A percentile compares a stretch with the other conserved stretches of the same genome.
Conservation (phyloP, 2,113 vertebrate genomes). For the Sterrhoptilus dennistouni region DNA sequence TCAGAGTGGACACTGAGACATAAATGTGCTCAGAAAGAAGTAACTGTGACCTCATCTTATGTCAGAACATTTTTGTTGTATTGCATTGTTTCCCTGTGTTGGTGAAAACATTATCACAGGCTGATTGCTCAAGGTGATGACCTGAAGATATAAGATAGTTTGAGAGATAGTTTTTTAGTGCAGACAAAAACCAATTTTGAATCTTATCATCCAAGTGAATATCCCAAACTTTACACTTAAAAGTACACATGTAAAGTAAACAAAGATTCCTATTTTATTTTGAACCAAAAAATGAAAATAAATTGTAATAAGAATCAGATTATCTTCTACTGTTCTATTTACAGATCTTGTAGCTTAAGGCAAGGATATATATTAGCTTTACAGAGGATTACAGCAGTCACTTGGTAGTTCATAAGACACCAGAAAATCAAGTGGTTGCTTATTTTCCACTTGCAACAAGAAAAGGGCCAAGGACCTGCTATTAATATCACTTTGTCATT, state of each 20-base stretch:
- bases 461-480: background rate
- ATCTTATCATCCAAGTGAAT: background rate
- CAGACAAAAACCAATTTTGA: background rate
- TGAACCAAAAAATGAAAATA: background rate
- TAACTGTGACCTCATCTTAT: background rate
- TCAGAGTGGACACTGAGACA: background rate
- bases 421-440: background rate
- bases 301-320: background rate
- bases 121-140: background rate
- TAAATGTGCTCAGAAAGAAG: background rate
- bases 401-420: background rate
- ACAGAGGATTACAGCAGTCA: background rate
- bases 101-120: background rate
- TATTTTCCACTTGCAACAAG: background rate
- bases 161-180: background rate
- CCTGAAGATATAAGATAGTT: background rate
- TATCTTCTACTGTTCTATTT: background rate
- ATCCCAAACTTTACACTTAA: background rate
- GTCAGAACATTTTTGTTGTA: constrained; percentile 10
- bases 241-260: background rate
- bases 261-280: background rate
- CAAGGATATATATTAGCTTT: constrained; percentile 10
- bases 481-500: background rate
- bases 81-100: background rate
- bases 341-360: background rate